Evolutionary conservation across 2,797 vertebrate species (phyloP).

Genomic region (Ctenosaura bakeri): DNA sequence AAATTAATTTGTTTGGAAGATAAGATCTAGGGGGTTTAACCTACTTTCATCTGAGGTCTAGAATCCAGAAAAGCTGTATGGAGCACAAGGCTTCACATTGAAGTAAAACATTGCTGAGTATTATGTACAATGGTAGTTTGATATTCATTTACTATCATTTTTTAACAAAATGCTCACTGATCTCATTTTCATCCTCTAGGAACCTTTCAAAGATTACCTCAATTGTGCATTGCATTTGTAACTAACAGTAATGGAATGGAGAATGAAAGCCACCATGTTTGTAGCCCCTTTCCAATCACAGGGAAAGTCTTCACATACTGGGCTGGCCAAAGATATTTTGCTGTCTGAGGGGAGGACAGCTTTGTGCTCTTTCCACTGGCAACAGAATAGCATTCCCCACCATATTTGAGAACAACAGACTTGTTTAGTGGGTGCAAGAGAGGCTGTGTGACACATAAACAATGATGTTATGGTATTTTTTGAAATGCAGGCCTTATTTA

Average conservation of each 20-base stretch:
- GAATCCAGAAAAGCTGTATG: constrained; percentile 5
- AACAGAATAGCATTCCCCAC: background rate
- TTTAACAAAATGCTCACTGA: background rate
- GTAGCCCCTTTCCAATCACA: background rate
- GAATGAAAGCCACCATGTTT: background rate
- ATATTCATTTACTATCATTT: background rate
- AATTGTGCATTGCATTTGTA: background rate
- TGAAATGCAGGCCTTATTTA: no score
- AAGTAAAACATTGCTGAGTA: background rate
- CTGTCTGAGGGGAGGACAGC: background rate
- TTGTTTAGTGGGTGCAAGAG: background rate
- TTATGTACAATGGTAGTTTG: background rate
- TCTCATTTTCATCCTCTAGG: background rate
- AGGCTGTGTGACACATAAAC: no score
- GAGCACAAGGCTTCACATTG: background rate
- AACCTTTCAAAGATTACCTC: background rate
- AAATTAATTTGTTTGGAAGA: constrained; percentile 46
- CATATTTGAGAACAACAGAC: background rate
- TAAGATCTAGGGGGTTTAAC: constrained; percentile 37
- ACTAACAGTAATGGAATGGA: background rate
- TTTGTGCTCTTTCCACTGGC: background rate
- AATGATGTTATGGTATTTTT: no score
- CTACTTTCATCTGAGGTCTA: constrained; percentile 25
- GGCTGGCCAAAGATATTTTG: background rate
- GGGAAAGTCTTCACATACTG: background rate